Conservation (phyloP, 2,113 vertebrate genomes). For the Nycticebus coucang region DNA sequence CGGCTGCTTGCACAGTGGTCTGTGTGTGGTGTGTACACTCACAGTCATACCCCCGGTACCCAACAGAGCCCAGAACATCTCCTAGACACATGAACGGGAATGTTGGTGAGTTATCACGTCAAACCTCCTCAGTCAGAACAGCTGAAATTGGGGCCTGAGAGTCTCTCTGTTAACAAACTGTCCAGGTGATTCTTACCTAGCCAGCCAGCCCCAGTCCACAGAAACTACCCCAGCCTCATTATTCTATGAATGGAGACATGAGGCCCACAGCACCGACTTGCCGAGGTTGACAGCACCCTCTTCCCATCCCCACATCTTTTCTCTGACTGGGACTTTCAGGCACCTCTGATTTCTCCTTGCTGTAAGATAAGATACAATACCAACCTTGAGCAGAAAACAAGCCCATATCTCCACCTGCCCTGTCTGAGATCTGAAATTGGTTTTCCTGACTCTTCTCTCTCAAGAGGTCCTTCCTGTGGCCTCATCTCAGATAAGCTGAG, state of each 20-base stretch:
- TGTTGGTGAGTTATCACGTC: rapidly evolving
- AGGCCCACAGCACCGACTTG: not conserved
- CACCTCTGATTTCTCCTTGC: not conserved
- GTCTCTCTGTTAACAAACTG: not conserved
- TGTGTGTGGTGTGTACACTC: not conserved
- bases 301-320: not conserved
- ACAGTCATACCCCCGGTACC: not conserved
- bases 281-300: not conserved
- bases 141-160: not conserved
- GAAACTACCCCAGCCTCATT: not conserved
- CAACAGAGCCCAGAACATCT: not conserved
- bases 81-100: no score
- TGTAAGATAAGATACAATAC: not conserved
- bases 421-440: slow-evolving; percentile 53
- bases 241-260: not conserved
- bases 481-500: not conserved
- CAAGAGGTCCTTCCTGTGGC: slow-evolving; percentile 30
- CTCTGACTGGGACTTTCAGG: not conserved
- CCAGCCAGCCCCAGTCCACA: not conserved
- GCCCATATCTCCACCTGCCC: slow-evolving; percentile 47
- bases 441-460: slow-evolving; percentile 23
- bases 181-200: not conserved
- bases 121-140: not conserved
- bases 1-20: not conserved
- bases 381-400: slow-evolving; percentile 11